A percentile compares a stretch with the other conserved stretches of the same genome.
Conservation (phyloP, 2,888 invertebrate genomes). For the Danaus chrysippus region DNA sequence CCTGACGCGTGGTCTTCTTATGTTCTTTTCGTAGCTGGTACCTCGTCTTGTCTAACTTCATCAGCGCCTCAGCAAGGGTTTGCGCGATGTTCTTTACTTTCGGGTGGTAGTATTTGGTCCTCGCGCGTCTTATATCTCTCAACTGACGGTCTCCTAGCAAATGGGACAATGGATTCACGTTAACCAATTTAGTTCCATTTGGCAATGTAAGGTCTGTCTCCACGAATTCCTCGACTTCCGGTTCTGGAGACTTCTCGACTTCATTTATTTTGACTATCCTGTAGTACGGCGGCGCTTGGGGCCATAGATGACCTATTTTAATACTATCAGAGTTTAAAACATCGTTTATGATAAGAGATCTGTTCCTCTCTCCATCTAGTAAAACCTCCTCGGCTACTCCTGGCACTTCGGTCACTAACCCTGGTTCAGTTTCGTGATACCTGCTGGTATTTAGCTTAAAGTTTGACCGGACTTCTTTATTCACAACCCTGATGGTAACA, state of each 20-base stretch:
- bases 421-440: constrained; percentile 30
- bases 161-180: constrained; percentile 62
- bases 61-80: constrained; percentile 48
- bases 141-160: constrained; percentile 46
- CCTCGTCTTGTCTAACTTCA: constrained; percentile 8
- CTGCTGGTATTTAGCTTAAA: not conserved
- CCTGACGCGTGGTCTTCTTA: too few relatives aligned
- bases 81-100: constrained; percentile 46
- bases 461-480: constrained; percentile 2
- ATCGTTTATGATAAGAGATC: constrained; percentile 48
- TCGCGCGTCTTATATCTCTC: constrained; percentile 38
- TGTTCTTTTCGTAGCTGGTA: not conserved
- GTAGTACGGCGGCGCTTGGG: constrained; percentile 61
- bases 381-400: constrained; percentile 64
- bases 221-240: not conserved
- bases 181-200: constrained; percentile 55
- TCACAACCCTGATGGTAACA: constrained; percentile 45
- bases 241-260: constrained; percentile 24
- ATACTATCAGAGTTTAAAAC: constrained; percentile 44
- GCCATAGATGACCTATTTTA: constrained; percentile 54
- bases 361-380: constrained; percentile 45
- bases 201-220: constrained; percentile 40
- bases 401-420: constrained; percentile 44
- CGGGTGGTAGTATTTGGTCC: constrained; percentile 42
- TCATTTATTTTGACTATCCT: constrained; percentile 63